These are phyloP conservation scores for Tautogolabrus adspersus DNA, from an alignment of 2,113 vertebrate genomes.

Conservation along the genomic window DNA sequence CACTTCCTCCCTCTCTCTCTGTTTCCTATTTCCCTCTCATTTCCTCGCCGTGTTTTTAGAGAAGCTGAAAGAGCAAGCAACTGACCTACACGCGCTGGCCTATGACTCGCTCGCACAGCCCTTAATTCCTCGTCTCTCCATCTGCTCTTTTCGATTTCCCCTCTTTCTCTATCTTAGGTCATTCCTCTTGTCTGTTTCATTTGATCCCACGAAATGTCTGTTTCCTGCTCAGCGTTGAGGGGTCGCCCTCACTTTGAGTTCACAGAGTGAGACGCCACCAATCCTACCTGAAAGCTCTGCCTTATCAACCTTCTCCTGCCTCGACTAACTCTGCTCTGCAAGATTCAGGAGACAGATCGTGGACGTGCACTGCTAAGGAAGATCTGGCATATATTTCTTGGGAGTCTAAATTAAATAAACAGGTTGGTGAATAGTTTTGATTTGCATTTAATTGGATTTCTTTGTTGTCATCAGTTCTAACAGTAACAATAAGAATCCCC, in stretches of 20 bases:
- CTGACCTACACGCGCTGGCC: constrained; percentile 54
- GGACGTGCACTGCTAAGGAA: constrained; percentile 14
- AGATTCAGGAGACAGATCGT: constrained; percentile 9
- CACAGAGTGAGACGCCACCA: constrained; percentile 29
- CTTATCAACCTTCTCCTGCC: constrained; percentile 9
- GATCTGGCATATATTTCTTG: not conserved
- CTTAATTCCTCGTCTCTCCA: constrained; percentile 21
- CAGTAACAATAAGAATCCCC: too few species aligned
- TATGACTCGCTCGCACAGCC: constrained; percentile 23
- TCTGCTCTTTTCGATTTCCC: constrained; percentile 22
- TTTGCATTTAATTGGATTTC: constrained; percentile 4
- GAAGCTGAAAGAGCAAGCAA: constrained; percentile 41
- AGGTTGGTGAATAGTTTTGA: not conserved
- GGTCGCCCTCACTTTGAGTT: constrained; percentile 38
- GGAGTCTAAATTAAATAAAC: not conserved
- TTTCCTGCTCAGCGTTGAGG: constrained; percentile 17
- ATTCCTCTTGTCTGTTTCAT: constrained; percentile 39
- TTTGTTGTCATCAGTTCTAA: not conserved
- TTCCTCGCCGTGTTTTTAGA: constrained; percentile 33
- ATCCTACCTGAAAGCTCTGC: constrained; percentile 27
- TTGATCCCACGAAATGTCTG: constrained; percentile 34
- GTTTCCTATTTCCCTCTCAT: constrained; percentile 54
- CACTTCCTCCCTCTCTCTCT: constrained; percentile 46
- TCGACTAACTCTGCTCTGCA: not conserved
- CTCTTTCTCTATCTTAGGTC: not conserved